Conservation (phyloP, 92 coral and sea anemone genomes). For the Pocillopora meandrina region DNA sequence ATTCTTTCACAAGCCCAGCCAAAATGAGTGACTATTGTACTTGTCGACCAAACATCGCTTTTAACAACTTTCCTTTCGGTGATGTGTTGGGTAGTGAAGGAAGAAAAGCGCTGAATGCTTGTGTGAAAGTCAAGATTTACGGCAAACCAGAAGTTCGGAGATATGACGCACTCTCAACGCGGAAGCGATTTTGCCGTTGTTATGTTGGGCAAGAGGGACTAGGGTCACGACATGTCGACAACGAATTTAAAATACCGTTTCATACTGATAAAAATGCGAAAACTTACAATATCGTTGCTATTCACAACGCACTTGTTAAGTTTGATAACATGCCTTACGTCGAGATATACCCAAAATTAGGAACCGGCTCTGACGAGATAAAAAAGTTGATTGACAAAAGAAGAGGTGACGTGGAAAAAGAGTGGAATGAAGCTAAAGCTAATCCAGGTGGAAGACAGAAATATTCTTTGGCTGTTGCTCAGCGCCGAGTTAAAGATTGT, state of each 20-base stretch:
- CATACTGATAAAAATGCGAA: neutral
- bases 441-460: neutral
- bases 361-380: neutral
- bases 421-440: neutral
- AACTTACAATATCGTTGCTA: neutral
- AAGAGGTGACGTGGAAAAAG: slow-evolving; percentile 4
- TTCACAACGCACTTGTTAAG: neutral
- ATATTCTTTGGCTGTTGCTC: slow-evolving; percentile 32
- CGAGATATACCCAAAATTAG: neutral
- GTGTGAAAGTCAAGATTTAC: slow-evolving; percentile 13
- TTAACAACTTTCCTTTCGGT: neutral
- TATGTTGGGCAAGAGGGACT: neutral
- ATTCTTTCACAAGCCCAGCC: too few relatives aligned
- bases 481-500: slow-evolving; percentile 26
- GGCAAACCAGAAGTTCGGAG: slow-evolving; percentile 4
- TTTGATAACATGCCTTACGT: neutral
- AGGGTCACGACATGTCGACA: neutral
- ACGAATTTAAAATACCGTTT: neutral
- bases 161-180: neutral
- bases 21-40: too few relatives aligned
- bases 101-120: slow-evolving; percentile 13
- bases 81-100: slow-evolving; percentile 11
- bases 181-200: neutral
- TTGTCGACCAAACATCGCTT: too few relatives aligned
- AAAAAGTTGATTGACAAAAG: neutral